Evolutionary conservation across 2,888 invertebrate species (phyloP).

Genomic region (Xanthia icteritia): DNA sequence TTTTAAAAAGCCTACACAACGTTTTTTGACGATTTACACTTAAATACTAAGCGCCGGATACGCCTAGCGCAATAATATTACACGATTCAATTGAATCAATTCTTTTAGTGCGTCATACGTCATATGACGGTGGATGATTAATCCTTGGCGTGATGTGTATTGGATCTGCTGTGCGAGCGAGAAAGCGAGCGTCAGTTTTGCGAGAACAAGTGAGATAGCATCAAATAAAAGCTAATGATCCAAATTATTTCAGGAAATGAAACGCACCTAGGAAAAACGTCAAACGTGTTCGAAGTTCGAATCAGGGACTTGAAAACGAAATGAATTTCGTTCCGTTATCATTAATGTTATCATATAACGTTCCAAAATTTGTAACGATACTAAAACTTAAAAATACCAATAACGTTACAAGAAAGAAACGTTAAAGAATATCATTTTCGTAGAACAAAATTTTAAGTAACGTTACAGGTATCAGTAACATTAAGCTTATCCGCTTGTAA

Average conservation of each 20-base stretch:
- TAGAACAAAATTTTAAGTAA: no score
- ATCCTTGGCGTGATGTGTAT: slow-evolving; percentile 57
- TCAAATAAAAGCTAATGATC: slow-evolving; percentile 17
- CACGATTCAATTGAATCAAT: slow-evolving; percentile 73
- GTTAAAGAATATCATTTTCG: no score
- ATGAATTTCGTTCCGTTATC: no score
- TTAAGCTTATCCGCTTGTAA: no score
- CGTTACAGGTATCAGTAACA: no score
- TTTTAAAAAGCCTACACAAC: slow-evolving; percentile 59
- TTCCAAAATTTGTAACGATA: no score
- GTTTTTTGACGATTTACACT: slow-evolving; percentile 67
- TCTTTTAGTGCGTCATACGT: slow-evolving; percentile 82
- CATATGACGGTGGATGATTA: slow-evolving; percentile 76
- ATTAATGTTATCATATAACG: no score
- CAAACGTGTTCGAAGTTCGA: slow-evolving; percentile 58
- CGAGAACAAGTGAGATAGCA: slow-evolving; percentile 35
- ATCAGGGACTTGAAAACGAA: no score
- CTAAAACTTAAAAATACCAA: no score
- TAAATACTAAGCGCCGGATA: slow-evolving; percentile 71
- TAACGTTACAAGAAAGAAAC: no score
- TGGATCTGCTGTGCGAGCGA: slow-evolving; percentile 28
- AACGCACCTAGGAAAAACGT: slow-evolving; percentile 43
- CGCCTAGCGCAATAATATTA: slow-evolving; percentile 74
- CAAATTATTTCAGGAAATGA: not conserved
- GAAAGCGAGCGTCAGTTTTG: not conserved